Percentiles rank a stretch among this genome's conserved stretches.
Evolutionary conservation across 2,888 invertebrate genomes (phyloP).

Genomic region (Drosophila nigricruria): DNA sequence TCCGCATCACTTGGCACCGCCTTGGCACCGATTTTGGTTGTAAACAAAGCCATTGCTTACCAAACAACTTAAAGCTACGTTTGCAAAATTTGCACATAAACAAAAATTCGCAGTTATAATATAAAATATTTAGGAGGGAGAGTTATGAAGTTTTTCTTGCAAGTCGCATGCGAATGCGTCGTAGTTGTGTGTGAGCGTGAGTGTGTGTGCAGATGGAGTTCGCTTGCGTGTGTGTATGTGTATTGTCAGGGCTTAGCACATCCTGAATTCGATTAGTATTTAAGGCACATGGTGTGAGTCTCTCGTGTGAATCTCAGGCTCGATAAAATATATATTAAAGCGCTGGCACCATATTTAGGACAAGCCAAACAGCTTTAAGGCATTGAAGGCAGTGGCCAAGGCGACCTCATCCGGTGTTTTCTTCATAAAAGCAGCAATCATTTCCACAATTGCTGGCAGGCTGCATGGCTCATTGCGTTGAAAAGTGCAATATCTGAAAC

Average conservation of each 20-base stretch:
- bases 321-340: slow-evolving; percentile 41
- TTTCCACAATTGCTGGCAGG: slow-evolving; percentile 95
- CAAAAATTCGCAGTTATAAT: slow-evolving; percentile 48
- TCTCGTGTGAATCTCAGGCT: slow-evolving; percentile 71
- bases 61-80: slow-evolving; percentile 70
- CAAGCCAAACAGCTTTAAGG: slow-evolving; percentile 94
- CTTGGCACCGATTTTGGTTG: slow-evolving; percentile 65
- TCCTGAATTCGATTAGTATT: slow-evolving; percentile 73
- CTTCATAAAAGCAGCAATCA: slow-evolving; percentile 96
- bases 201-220: slow-evolving; percentile 30
- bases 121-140: slow-evolving; percentile 27
- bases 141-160: slow-evolving; percentile 50
- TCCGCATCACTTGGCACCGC: slow-evolving; percentile 65
- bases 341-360: slow-evolving; percentile 84
- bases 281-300: slow-evolving; percentile 78
- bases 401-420: slow-evolving; percentile 95
- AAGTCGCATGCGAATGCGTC: slow-evolving; percentile 71
- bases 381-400: slow-evolving; percentile 95
- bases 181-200: slow-evolving; percentile 48
- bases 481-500: slow-evolving; percentile 93
- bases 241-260: slow-evolving; percentile 56
- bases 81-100: slow-evolving; percentile 57
- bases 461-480: slow-evolving; percentile 98
- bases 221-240: slow-evolving; percentile 7
- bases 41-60: slow-evolving; percentile 61